Conservation (phyloP, 1,140 invertebrate species). For the Drosophila tristis region DNA sequence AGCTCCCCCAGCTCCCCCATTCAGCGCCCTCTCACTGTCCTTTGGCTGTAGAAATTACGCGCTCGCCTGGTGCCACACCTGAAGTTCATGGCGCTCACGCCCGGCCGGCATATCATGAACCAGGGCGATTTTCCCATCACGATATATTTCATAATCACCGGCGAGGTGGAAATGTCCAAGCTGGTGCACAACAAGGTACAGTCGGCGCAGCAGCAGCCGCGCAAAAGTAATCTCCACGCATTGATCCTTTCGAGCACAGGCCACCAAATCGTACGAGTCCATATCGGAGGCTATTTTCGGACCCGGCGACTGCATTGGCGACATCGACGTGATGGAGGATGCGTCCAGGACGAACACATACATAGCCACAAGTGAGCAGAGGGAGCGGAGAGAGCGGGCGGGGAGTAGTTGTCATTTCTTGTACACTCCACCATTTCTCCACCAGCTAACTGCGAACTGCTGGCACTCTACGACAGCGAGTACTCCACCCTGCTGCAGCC, state of each 20-base stretch:
- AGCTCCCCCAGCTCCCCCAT: no score
- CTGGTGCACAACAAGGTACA: conserved; percentile 45
- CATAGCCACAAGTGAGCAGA: conserved; percentile 32
- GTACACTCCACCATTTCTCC: no score
- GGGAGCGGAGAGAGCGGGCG: no score
- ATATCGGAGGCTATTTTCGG: conserved; percentile 57
- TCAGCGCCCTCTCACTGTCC: no score
- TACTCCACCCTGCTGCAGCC: conserved; percentile 44
- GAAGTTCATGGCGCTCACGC: conserved; percentile 33
- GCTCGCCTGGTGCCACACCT: conserved; percentile 52
- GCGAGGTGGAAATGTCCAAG: conserved; percentile 60
- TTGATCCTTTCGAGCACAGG: not conserved
- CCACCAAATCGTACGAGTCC: not conserved
- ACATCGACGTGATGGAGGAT: conserved; percentile 57
- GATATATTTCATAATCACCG: conserved; percentile 59
- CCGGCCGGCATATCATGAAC: conserved; percentile 45
- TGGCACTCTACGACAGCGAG: conserved; percentile 56
- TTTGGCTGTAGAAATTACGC: conserved; percentile 47
- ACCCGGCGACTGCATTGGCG: conserved; percentile 61
- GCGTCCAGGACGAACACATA: conserved; percentile 43
- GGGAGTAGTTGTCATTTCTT: no score
- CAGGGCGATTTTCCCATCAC: conserved; percentile 38
- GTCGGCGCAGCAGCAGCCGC: not conserved
- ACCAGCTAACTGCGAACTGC: conserved; percentile 58
- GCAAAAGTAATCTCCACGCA: no score